phyloP scores from a whole-genome alignment of 2,888 invertebrate species.

The Drosophila tanythrix region DNA sequence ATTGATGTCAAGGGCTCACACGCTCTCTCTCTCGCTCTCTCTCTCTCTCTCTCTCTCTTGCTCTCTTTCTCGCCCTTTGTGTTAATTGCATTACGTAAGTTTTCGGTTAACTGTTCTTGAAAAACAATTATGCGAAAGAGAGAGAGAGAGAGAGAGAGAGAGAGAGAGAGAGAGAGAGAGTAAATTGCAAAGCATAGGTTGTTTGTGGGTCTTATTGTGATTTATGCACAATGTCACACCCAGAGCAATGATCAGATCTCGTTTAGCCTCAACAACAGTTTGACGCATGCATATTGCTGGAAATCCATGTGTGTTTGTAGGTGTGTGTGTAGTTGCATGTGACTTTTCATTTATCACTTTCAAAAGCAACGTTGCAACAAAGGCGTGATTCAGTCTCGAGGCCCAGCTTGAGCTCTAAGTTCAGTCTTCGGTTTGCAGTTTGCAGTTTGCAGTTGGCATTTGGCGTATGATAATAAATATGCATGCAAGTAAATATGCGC shows the following conservation, averaged over 20 bases:
- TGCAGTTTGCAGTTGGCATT: conserved; percentile 33
- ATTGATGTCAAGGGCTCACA: conserved; percentile 67
- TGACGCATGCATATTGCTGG: conserved; percentile 53
- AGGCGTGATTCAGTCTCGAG: conserved; percentile 57
- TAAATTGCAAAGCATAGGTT: conserved; percentile 14
- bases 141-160: background rate
- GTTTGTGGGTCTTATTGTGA: conserved; percentile 36
- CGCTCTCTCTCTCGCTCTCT: conserved; percentile 32
- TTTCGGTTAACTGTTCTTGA: conserved; percentile 45
- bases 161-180: background rate
- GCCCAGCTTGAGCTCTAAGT: conserved; percentile 25
- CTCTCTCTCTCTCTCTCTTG: conserved; percentile 27
- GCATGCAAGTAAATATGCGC: background rate
- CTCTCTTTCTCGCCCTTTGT: conserved; percentile 23
- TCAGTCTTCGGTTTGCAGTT: conserved; percentile 30
- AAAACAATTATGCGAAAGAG: conserved; percentile 34
- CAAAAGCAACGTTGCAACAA: conserved; percentile 52
- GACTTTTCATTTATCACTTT: conserved; percentile 62
- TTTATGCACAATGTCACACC: conserved; percentile 50
- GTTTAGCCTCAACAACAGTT: conserved; percentile 18
- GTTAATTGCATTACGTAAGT: conserved; percentile 72
- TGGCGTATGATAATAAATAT: conserved; percentile 15
- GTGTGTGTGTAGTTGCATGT: conserved; percentile 18
- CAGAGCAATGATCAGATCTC: conserved; percentile 25
- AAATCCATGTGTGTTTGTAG: background rate